Conservation (phyloP, 2,113 vertebrate genomes). For the Sminthopsis crassicaudata region DNA sequence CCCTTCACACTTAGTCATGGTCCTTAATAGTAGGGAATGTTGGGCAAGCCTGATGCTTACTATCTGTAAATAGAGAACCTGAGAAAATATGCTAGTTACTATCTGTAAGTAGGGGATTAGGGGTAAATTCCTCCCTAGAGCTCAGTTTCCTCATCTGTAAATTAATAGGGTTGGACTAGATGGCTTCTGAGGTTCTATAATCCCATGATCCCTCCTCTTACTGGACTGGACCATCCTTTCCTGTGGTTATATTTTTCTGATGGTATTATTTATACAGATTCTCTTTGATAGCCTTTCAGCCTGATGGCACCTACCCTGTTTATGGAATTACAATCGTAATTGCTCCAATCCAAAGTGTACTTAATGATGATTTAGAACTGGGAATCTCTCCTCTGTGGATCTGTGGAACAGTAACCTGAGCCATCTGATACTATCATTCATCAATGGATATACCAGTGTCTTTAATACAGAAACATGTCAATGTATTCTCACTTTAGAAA, state of each 20-base stretch:
- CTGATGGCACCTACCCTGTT: slow-evolving; percentile 93
- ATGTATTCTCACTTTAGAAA: slow-evolving; percentile 93
- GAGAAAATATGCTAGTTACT: neutral
- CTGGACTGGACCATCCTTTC: neutral
- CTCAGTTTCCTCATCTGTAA: neutral
- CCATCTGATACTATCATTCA: slow-evolving; percentile 96
- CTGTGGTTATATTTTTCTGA: neutral
- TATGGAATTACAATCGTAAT: slow-evolving; percentile 92
- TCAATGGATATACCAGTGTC: slow-evolving; percentile 93
- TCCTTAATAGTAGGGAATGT: too few species aligned
- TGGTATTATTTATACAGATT: neutral
- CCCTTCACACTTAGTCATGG: too few species aligned
- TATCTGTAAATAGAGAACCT: neutral
- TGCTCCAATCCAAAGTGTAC: slow-evolving; percentile 90
- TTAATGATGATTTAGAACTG: slow-evolving; percentile 94
- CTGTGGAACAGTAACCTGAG: slow-evolving; percentile 96
- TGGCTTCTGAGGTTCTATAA: neutral
- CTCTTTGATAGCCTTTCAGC: slow-evolving; percentile 79
- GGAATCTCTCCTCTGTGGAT: slow-evolving; percentile 96
- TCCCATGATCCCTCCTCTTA: too few species aligned
- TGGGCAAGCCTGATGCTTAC: neutral
- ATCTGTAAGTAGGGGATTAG: neutral
- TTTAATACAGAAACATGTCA: slow-evolving; percentile 98
- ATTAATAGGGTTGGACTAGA: neutral
- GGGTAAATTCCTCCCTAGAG: neutral